These are phyloP conservation scores for Gonatopus flavifemur DNA, from an alignment of 1,140 invertebrate genomes.

Conservation along the genomic window DNA sequence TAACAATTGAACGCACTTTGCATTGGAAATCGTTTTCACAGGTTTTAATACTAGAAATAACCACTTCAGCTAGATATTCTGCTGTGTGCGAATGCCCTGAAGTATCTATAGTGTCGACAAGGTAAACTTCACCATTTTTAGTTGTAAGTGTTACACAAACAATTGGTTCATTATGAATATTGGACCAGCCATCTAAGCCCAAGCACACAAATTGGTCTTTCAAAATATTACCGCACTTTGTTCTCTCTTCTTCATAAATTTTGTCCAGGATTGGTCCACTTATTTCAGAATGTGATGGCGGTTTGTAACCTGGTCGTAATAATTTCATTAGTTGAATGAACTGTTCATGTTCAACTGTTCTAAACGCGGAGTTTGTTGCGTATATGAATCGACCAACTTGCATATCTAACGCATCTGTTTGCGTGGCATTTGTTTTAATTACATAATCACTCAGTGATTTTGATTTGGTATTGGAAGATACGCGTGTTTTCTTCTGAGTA, in stretches of 20 bases:
- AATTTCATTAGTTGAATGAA: conserved; percentile 20
- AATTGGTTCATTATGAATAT: conserved; percentile 21
- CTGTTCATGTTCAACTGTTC: conserved; percentile 18
- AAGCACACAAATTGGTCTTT: too few relatives aligned
- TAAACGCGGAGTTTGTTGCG: conserved; percentile 22
- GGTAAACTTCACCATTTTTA: conserved; percentile 11
- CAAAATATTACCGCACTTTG: too few relatives aligned
- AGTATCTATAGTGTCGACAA: conserved; percentile 19
- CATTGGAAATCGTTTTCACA: too few relatives aligned
- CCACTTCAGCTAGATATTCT: conserved; percentile 2
- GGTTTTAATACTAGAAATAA: conserved; percentile 3
- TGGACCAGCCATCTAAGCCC: conserved; percentile 20
- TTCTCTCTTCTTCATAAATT: conserved; percentile 10
- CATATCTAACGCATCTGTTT: too few relatives aligned
- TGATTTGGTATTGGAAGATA: too few relatives aligned
- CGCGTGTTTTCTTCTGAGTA: too few relatives aligned
- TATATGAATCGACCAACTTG: conserved; percentile 23
- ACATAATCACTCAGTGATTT: too few relatives aligned
- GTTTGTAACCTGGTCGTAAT: conserved; percentile 22
- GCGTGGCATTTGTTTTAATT: too few relatives aligned
- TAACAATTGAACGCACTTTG: conserved; percentile 1
- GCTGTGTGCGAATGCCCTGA: conserved; percentile 9
- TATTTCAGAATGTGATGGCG: too few relatives aligned
- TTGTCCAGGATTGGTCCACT: too few relatives aligned
- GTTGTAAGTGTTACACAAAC: conserved; percentile 14